Evolutionary conservation across 2,113 vertebrate genomes (phyloP), one percentile per base, ranked within the genome.

Genomic region (Ondatra zibethicus): DNA sequence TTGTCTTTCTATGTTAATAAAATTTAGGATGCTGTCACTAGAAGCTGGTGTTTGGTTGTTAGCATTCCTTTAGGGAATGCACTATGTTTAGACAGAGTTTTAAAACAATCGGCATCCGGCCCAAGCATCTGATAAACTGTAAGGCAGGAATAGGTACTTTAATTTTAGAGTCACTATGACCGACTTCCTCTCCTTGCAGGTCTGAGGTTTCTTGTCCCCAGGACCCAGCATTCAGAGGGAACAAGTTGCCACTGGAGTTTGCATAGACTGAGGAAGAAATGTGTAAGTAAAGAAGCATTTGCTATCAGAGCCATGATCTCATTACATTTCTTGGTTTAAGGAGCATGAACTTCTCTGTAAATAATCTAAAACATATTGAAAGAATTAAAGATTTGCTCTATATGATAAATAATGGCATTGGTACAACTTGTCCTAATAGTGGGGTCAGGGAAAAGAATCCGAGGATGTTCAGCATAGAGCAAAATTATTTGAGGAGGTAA

Each of bases 21-120:
- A 95, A 93, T 93, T 89, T 96, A 95, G 89, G 95, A 93, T 94
- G 94, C 94, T 97, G 92, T 88, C 93, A 89, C 47, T 96, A 96
- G 91, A 95, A 96, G 39, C 50, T 76, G 97, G 86, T 91, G 63
- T 82, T 96, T 94, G 61, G 89, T 81, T 97, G 91, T 78, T 92
- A 89, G 82, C 92, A 91, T 90, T 89, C 86, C 63, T 96, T 95
- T 94, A 95, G 94, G 96, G 94, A 98, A 96, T 91, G 95, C 50
- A 94, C 96, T 98, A 96, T 97, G 98, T 98, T 98, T 97, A 97
- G 97, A 97, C 96, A 96, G 93, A 89, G 73, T 93, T 97, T 93
- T 93, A 92, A 98, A 97, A 98, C 97, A 98, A 97, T 97, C 91
- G 89, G 95, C 95, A 95, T 98, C 96, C 94, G 97, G 96, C 88